Evolutionary conservation across 2,888 invertebrate species (phyloP), one percentile per base, ranked within the genome.

Genomic region (Thecophora atra): DNA sequence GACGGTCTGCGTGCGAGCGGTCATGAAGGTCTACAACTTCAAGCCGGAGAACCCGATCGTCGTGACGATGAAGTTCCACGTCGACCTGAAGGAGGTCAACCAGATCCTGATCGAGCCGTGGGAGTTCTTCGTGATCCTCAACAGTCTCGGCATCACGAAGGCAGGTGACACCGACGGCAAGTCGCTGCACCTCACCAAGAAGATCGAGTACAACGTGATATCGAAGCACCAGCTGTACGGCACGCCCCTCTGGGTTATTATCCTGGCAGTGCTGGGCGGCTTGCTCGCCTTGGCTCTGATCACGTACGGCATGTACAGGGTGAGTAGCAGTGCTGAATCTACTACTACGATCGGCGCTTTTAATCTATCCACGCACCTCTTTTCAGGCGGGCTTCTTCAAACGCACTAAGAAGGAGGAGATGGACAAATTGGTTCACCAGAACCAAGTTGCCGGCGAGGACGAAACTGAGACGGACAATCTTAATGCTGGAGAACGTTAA

Each of bases 301-400:
- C 2, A 84, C 83, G 24, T 84, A 87, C 28, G 84, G 77, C 69
- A 81, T 89, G 78, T 84, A 87, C 60, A 85, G 79, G 81, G 86
- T 86, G 63, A 72, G 79, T 73, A 51, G 19, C 19, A 15, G n/a
- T 17, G n/a, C 58, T 56, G 44, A 13, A 17, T 30, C 24, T 19
- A 13, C n/a, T 28, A 51, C 26, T n/a, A n/a, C n/a, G n/a, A n/a
- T n/a, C n/a, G n/a, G n/a, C n/a, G n/a, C n/a, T n/a, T n/a, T n/a
- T n/a, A n/a, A n/a, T n/a, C n/a, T n/a, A n/a, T n/a, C n/a, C n/a
- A n/a, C n/a, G n/a, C n/a, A n/a, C n/a, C 21, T 37, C 44, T 63
- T 63, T n/a, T 0, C 37, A 88, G 88, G 76, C 83, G 74, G 89
- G 89, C 67, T 89, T 89, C 83, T 89, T 89, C 75, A 85, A 87